Evolutionary conservation across 2,888 invertebrate species (phyloP), one percentile per base, ranked within the genome.

Genomic region (Hirtodrosophila cameraria): DNA sequence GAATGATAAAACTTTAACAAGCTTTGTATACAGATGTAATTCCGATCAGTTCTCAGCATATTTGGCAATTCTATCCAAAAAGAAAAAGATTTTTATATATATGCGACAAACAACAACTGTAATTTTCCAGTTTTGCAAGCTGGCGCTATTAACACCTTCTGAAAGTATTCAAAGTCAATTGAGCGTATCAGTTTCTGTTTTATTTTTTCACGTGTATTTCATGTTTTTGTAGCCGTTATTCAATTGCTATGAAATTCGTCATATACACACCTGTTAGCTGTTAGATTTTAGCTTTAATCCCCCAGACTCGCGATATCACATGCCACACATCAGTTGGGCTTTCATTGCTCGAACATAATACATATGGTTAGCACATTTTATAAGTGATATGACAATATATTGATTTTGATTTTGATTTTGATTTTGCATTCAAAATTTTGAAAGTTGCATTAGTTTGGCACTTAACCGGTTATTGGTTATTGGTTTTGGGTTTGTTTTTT

Each of bases 191-290:
- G 31, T 23, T 23, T 7, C 8, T n/a, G n/a, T n/a, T n/a, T n/a
- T n/a, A n/a, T n/a, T n/a, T 46, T 28, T 31, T 54, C 7, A 13
- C 30, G 2, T 42, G 11, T 13, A 18, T 42, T 27, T 52, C 30
- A 35, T 25, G 28, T 25, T 35, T 33, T 36, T 9, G 6, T 27
- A 16, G 8, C 4, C 27, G 16, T 35, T 12, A 8, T 35, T 11
- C 3, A 15, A 41, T 41, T 31, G 31, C 54, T 46, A n/a, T 23
- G 12, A 50, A 16, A 28, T 48, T 43, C 23, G 52, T 30, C 15
- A 28, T 35, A 49, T 39, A 59, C 69, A 62, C 74, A 71, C 74
- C 69, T 74, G 43, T 68, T 62, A 5, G n/a, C n/a, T n/a, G n/a
- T n/a, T n/a, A n/a, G n/a, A n/a, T n/a, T n/a, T n/a, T n/a, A n/a